Evolutionary conservation across 2,888 invertebrate species (phyloP).

Genomic region (Synergus itoensis): DNA sequence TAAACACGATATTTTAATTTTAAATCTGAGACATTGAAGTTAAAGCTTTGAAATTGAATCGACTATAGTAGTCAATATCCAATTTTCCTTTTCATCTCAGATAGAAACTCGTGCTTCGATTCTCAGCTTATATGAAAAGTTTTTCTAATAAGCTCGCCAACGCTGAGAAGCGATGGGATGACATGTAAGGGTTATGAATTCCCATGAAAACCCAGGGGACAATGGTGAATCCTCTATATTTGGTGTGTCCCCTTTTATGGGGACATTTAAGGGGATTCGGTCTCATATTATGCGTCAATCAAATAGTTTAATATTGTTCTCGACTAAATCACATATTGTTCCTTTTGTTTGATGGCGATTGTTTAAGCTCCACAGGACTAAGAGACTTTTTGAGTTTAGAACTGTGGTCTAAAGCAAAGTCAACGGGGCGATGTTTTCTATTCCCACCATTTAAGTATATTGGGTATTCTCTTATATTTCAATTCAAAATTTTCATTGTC

Average conservation of each 20-base stretch:
- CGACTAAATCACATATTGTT: background rate
- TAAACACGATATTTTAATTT: background rate
- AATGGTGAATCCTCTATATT: conserved; percentile 19
- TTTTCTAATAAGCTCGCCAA: background rate
- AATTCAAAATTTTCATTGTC: background rate
- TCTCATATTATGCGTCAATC: background rate
- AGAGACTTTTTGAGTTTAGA: background rate
- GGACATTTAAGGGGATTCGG: background rate
- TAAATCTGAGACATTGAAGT: background rate
- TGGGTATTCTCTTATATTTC: background rate
- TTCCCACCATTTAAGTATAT: background rate
- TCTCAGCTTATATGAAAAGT: background rate
- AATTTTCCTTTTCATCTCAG: background rate
- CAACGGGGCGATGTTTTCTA: background rate
- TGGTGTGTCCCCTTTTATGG: conserved; percentile 6
- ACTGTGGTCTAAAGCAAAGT: background rate
- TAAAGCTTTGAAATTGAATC: conserved; percentile 18
- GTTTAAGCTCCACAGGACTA: background rate
- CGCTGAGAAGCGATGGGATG: background rate
- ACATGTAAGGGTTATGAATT: conserved; percentile 5
- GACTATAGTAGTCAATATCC: conserved; percentile 22
- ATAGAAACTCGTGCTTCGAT: conserved; percentile 5
- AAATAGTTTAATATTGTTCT: background rate
- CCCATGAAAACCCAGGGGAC: conserved; percentile 19
- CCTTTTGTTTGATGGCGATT: background rate